Conservation (phyloP, 2,113 vertebrate genomes). For the Erpornis zantholeuca region DNA sequence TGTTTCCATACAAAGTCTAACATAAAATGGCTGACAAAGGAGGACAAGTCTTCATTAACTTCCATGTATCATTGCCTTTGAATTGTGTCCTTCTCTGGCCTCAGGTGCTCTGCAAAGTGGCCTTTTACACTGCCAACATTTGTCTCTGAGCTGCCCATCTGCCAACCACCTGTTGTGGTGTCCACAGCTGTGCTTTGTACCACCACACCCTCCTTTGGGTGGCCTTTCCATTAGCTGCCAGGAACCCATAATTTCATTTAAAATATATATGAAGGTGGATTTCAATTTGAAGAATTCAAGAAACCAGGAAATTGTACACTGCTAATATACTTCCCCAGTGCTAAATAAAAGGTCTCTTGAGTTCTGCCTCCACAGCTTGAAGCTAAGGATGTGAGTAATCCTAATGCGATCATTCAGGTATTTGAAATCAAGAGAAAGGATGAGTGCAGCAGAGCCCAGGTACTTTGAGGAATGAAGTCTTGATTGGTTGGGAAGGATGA, state of each 20-base stretch:
- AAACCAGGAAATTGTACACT: neutral
- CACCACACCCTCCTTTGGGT: neutral
- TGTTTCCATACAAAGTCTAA: neutral
- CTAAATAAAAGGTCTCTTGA: neutral
- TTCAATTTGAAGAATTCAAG: neutral
- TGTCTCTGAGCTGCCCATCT: neutral
- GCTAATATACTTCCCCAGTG: neutral
- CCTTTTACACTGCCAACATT: neutral
- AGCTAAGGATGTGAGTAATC: neutral
- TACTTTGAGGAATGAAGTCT: neutral
- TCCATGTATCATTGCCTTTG: neutral
- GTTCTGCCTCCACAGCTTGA: neutral
- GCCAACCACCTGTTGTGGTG: neutral
- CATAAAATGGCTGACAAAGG: neutral
- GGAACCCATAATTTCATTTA: neutral
- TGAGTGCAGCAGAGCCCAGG: neutral
- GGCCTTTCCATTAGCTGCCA: neutral
- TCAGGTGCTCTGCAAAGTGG: neutral
- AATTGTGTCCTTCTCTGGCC: neutral
- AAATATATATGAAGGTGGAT: neutral
- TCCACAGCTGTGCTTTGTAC: neutral
- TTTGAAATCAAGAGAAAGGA: neutral
- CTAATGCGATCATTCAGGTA: neutral
- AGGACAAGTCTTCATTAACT: neutral
- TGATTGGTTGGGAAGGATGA: neutral